Evolutionary conservation across 2,113 vertebrate species (phyloP).

Genomic region (Picathartes gymnocephalus): DNA sequence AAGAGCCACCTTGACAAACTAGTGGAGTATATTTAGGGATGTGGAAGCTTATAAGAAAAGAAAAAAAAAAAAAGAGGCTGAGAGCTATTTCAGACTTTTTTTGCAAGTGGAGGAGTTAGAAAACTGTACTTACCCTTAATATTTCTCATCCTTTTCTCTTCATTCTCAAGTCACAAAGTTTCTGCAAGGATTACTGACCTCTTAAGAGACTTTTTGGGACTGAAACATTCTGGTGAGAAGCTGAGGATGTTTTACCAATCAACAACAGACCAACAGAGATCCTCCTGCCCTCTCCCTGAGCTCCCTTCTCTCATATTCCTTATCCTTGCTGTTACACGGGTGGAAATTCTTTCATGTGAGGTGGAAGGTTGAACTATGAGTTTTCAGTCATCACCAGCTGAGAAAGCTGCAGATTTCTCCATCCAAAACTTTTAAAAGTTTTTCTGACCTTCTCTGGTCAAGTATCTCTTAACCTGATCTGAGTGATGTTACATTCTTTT

Average conservation of each 20-base stretch:
- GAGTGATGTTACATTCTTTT: not conserved
- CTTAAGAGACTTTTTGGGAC: not conserved
- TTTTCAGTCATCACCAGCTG: conserved; percentile 6
- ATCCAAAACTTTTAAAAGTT: conserved; percentile 8
- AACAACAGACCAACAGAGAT: not conserved
- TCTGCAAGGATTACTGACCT: not conserved
- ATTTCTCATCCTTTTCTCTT: not conserved
- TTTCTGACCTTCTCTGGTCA: conserved; percentile 25
- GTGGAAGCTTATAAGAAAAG: not conserved
- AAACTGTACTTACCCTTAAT: not conserved
- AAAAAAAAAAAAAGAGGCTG: not conserved
- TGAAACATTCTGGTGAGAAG: not conserved
- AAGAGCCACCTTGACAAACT: not conserved
- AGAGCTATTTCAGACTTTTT: not conserved
- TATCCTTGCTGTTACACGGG: not conserved
- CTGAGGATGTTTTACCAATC: not conserved
- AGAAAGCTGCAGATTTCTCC: conserved; percentile 3
- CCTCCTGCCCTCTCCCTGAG: not conserved
- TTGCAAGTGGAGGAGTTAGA: not conserved
- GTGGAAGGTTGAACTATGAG: not conserved
- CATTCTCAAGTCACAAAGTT: not conserved
- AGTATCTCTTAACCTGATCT: not conserved
- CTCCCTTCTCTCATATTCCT: not conserved
- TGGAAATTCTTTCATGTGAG: not conserved
- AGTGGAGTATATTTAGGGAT: not conserved